These are phyloP conservation scores for Hippocampus kuda DNA, from an alignment of 2,797 vertebrate species.

Conservation along the genomic window DNA sequence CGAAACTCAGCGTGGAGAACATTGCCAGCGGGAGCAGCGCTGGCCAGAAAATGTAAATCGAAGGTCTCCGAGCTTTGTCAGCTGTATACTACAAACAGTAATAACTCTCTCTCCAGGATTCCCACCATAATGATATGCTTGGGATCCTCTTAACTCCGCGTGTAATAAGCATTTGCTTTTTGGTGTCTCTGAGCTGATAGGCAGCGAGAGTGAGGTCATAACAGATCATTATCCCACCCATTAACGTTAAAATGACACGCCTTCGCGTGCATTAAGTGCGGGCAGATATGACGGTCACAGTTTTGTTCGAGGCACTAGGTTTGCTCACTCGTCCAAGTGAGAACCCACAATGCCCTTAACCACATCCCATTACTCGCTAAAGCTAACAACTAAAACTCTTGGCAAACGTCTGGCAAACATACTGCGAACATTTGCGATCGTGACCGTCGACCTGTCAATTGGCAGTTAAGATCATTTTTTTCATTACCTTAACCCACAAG, in stretches of 20 bases:
- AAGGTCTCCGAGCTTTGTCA: conserved; percentile 32
- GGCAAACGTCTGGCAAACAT: conserved; percentile 31
- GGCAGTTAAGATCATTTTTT: neutral
- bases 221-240: conserved; percentile 52
- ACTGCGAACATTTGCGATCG: neutral
- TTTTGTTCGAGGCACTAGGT: conserved; percentile 49
- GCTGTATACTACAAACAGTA: conserved; percentile 45
- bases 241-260: conserved; percentile 63
- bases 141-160: conserved; percentile 47
- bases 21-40: conserved; percentile 23
- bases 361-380: neutral
- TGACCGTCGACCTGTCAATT: neutral
- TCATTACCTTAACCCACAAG: no score
- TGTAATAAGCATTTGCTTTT: conserved; percentile 47
- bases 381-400: neutral
- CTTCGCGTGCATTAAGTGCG: conserved; percentile 39
- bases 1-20: conserved; percentile 31
- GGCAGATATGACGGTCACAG: conserved; percentile 50
- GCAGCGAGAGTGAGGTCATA: conserved; percentile 16
- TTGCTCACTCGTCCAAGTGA: conserved; percentile 28
- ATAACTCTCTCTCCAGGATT: conserved; percentile 45
- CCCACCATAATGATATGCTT: conserved; percentile 50
- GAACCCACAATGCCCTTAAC: conserved; percentile 31
- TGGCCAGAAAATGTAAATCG: conserved; percentile 42
- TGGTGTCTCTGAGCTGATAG: conserved; percentile 30